phyloP scores from a whole-genome alignment of 1,140 invertebrate genomes.

The Drosophila sturtevanti region DNA sequence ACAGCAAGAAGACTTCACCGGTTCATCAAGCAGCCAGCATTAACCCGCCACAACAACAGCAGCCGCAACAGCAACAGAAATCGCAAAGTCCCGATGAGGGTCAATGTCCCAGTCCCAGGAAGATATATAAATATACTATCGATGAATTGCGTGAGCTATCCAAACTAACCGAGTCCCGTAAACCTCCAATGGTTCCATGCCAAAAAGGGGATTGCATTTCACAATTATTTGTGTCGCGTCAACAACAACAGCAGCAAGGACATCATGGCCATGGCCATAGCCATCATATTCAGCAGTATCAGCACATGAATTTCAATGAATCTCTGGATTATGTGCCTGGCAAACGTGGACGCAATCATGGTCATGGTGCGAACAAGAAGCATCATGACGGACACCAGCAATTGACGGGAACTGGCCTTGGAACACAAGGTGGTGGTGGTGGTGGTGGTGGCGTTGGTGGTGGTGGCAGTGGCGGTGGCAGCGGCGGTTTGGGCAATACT shows the following conservation, averaged over 20 bases:
- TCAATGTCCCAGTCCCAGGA: slow-evolving; percentile 13
- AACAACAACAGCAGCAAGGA: slow-evolving; percentile 65
- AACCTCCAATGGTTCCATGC: slow-evolving; percentile 71
- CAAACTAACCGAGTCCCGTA: slow-evolving; percentile 56
- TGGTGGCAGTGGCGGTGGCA: slow-evolving; percentile 27
- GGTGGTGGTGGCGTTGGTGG: slow-evolving; percentile 32
- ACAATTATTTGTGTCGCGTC: slow-evolving; percentile 72
- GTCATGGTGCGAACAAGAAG: slow-evolving; percentile 60
- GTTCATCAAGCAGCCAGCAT: slow-evolving; percentile 9
- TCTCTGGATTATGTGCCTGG: slow-evolving; percentile 68
- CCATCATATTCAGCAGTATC: slow-evolving; percentile 64
- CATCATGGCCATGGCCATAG: slow-evolving; percentile 53
- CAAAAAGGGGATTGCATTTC: slow-evolving; percentile 74
- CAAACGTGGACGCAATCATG: slow-evolving; percentile 61
- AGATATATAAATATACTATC: slow-evolving; percentile 51
- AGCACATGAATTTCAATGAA: slow-evolving; percentile 73
- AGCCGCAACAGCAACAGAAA: neutral
- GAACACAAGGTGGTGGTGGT: slow-evolving; percentile 19
- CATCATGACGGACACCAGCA: slow-evolving; percentile 67
- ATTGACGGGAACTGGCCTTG: slow-evolving; percentile 39
- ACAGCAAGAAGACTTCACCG: slow-evolving; percentile 50
- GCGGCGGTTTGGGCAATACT: slow-evolving; percentile 30
- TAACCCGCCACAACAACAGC: neutral
- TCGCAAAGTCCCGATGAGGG: slow-evolving; percentile 14
- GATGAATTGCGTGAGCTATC: slow-evolving; percentile 65